Evolutionary conservation across 2,888 invertebrate species (phyloP).

Genomic region (Parnassius smintheus): DNA sequence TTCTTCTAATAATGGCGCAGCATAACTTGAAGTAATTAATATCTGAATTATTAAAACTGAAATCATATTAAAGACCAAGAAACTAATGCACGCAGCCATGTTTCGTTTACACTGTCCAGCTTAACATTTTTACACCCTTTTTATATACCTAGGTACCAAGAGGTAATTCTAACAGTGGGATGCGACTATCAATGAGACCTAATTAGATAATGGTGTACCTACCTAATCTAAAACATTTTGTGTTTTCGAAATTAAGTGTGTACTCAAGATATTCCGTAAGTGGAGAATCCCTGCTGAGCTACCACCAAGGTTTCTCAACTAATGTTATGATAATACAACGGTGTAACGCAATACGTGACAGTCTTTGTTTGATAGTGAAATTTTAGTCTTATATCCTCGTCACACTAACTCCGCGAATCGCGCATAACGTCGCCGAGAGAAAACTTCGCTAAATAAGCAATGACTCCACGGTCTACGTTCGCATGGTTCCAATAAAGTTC

Average conservation of each 20-base stretch:
- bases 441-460: too few relatives aligned
- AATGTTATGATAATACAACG: conserved; percentile 2
- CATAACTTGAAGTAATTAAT: conserved; percentile 27
- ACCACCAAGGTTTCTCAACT: conserved; percentile 36
- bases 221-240: conserved; percentile 43
- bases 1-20: conserved; percentile 29
- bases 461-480: too few relatives aligned
- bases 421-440: too few relatives aligned
- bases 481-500: too few relatives aligned
- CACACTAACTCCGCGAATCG: too few relatives aligned
- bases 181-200: conserved; percentile 53
- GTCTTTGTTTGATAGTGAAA: too few relatives aligned
- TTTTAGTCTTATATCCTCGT: too few relatives aligned
- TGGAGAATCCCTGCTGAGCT: conserved; percentile 48
- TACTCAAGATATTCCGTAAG: conserved; percentile 12
- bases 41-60: conserved; percentile 24
- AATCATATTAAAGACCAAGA: conserved; percentile 9
- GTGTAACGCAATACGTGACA: background rate
- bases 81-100: background rate
- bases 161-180: conserved; percentile 41
- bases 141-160: conserved; percentile 26
- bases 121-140: conserved; percentile 27
- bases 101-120: conserved; percentile 30
- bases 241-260: conserved; percentile 48
- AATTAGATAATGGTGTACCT: conserved; percentile 59